Evolutionary conservation across 1,140 invertebrate genomes (phyloP).

Genomic region (Diachasma alloeum): DNA sequence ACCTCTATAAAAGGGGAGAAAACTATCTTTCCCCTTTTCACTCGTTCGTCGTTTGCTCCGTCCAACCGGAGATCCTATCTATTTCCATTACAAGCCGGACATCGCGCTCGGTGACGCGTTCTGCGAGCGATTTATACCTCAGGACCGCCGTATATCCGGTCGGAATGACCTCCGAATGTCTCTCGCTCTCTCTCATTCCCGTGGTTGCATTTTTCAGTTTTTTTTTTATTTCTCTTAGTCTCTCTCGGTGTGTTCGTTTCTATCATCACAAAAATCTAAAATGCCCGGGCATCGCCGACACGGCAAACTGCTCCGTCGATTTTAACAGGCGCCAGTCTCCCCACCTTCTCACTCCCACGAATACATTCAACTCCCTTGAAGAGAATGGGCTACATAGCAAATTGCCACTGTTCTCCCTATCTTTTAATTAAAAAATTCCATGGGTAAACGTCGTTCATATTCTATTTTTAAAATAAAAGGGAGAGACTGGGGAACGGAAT

Average conservation of each 20-base stretch:
- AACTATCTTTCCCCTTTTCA: background rate
- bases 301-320: background rate
- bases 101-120: slow-evolving; percentile 38
- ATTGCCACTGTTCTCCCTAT: slow-evolving; percentile 22
- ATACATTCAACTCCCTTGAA: background rate
- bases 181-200: background rate
- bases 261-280: slow-evolving; percentile 11
- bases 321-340: slow-evolving; percentile 9
- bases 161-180: background rate
- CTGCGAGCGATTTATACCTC: slow-evolving; percentile 38
- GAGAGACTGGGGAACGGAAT: background rate
- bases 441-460: background rate
- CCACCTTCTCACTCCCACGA: background rate
- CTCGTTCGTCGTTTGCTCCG: background rate
- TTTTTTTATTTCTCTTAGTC: background rate
- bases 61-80: slow-evolving; percentile 34
- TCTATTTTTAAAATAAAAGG: background rate
- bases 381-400: slow-evolving; percentile 7
- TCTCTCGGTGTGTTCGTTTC: background rate
- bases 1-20: background rate
- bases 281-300: background rate
- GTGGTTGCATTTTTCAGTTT: background rate
- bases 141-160: slow-evolving; percentile 23
- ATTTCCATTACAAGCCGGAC: slow-evolving; percentile 44
- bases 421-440: slow-evolving; percentile 39